Conservation (phyloP, 92 coral and sea anemone species). For the Heteractis magnifica region DNA sequence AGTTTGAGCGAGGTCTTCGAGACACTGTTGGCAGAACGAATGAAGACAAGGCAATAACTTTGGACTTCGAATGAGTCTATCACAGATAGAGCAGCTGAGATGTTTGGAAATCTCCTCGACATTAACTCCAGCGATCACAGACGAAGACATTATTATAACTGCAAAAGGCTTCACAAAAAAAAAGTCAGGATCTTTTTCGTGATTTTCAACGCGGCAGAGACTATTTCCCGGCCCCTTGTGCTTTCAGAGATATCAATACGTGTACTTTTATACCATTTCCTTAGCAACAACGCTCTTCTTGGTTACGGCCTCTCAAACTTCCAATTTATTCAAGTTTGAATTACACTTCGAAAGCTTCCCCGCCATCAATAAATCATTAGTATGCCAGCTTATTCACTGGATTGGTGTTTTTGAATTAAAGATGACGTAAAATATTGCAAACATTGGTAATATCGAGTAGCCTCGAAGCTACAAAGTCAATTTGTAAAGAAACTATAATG, state of each 20-base stretch:
- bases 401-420: background rate
- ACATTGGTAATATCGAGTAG: slow-evolving; percentile 2
- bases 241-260: background rate
- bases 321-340: slow-evolving; percentile 5
- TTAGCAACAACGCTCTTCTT: background rate
- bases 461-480: background rate
- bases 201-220: background rate
- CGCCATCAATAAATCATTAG: slow-evolving; percentile 18
- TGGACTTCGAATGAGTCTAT: slow-evolving; percentile 77
- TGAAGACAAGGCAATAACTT: slow-evolving; percentile 90
- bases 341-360: background rate
- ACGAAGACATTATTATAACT: slow-evolving; percentile 52
- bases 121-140: slow-evolving; percentile 74
- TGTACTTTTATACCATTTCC: background rate
- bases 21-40: slow-evolving; percentile 83
- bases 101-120: slow-evolving; percentile 74
- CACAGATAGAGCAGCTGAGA: slow-evolving; percentile 71
- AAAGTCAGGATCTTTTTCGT: background rate
- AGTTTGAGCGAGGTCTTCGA: slow-evolving; percentile 55
- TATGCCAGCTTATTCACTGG: background rate
- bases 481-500: background rate
- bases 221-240: background rate
- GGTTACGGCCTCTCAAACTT: background rate
- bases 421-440: background rate
- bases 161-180: background rate